Evolutionary conservation across 2,888 invertebrate genomes (phyloP), one percentile per base, ranked within the genome.

Genomic region (Synanthedon formicaeformis): DNA sequence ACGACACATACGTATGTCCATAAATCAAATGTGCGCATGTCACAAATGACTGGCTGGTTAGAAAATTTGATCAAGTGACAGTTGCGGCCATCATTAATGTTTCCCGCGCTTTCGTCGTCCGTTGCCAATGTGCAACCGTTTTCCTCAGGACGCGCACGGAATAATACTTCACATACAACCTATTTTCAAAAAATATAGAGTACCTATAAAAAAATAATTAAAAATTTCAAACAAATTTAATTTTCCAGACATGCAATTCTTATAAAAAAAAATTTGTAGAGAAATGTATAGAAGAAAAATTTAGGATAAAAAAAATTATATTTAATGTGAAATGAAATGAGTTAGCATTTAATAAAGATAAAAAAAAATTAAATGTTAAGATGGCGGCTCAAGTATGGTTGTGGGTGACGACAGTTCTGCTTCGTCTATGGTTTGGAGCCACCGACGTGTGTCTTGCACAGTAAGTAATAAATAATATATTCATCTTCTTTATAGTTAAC

Each of bases 361-460:
- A 5, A 14, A 14, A 13, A n/a, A n/a, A n/a, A n/a, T 13, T n/a
- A 45, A 45, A 45, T 13, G 14, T 50, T 50, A 68, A 68, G 58
- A 86, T 86, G 86, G 82, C 76, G 18, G 82, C 81, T 12, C 73
- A 73, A 51, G 58, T 87, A 51, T 86, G 87, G 80, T 51, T 80
- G 51, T 86, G 87, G 80, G 50, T 80, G 50, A 71, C 76, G 5
- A 83, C 81, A 18, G 78, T 76, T 51, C 69, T 83, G 48, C 67
- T 85, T 40, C 73, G 81, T 14, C 67, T 87, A 1, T 83, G 85
- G 80, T 69, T 88, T 14, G 81, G 80, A 45, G 85, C 88, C 11
- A 78, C 87, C 2, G 87, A 88, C 56, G 65, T 88, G 5, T 88
- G 88, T 60, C 86, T 85, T 63, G 85, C 88, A 54, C 88, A 88